Evolutionary conservation across 2,888 invertebrate genomes (phyloP).

Genomic region (Xestia rhomboidea): DNA sequence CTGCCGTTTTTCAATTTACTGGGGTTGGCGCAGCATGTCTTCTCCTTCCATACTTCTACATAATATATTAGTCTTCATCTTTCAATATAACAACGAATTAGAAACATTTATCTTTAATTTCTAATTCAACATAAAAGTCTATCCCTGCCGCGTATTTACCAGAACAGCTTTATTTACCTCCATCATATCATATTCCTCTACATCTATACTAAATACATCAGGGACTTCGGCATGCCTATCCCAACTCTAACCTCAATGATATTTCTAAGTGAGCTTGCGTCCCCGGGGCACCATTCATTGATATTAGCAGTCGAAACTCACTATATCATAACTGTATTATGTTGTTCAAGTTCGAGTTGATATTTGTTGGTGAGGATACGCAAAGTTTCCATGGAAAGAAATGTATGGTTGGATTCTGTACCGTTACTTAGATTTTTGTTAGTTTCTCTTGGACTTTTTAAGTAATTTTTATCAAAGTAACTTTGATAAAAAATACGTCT

Average conservation of each 20-base stretch:
- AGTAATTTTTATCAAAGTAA: no score
- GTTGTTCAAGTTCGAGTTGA: constrained; percentile 60
- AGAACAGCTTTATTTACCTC: constrained; percentile 61
- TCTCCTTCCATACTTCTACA: background rate
- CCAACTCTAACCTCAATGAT: constrained; percentile 72
- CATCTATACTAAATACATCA: constrained; percentile 59
- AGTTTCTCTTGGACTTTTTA: background rate
- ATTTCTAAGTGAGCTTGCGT: constrained; percentile 68
- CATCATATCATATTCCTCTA: constrained; percentile 57
- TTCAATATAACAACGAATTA: background rate
- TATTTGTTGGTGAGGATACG: constrained; percentile 59
- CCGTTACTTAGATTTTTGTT: background rate
- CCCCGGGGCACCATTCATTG: constrained; percentile 81
- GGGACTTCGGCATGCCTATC: constrained; percentile 64
- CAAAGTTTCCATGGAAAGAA: constrained; percentile 55
- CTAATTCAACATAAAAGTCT: constrained; percentile 17
- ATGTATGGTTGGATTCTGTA: constrained; percentile 34
- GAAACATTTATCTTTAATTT: background rate
- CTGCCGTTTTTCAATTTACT: background rate
- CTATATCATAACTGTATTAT: constrained; percentile 70
- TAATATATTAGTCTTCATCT: background rate
- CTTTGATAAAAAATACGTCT: background rate
- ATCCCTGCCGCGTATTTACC: constrained; percentile 35
- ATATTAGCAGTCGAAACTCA: constrained; percentile 77
- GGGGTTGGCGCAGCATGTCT: background rate